Base-by-base conservation (phyloP, 2,797 vertebrate genomes). In the Octomys mimax region DNA sequence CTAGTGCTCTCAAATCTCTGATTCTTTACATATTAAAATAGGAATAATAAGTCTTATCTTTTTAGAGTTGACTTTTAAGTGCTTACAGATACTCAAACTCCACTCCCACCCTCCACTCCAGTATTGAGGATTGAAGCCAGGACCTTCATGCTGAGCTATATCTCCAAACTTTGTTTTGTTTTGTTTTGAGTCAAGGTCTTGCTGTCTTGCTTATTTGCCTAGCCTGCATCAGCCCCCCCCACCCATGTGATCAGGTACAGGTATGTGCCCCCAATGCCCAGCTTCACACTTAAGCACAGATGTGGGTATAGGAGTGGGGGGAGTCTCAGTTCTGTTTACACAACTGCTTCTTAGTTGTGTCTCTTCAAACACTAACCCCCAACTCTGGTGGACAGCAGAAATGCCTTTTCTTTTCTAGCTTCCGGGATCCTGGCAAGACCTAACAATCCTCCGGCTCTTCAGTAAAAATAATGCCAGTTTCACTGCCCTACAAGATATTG, bases 381-480 rank as follows among this genome's bases (percentile, higher is more conserved):
- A 90, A 39, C 26, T 89, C 49, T 87, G 77, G 26, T 64, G 36
- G n/a, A 85, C 8, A 89, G 57, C 71, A 82, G 4, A 91, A 28
- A 92, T 61, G 28, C 3, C 36, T 87, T 85, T 66, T 89, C 59
- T 18, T 92, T 73, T 75, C 59, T 92, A 75, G 42, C 46, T 84
- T 92, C 31, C 82, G 66, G 46, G 61, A n/a, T 21, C 10, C 33
- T 28, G 57, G 11, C 33, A 92, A 90, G 39, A 84, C 33, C 75
- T 92, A 95, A 82, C 64, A 94, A 49, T 59, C 70, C 26, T 87
- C 18, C 62, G 59, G 49, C 39, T 19, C 87, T 28, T 73, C 75
- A 75, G 46, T 71, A 89, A 96, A 86, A 93, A 87, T 28, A 95
- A n/a, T 49, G 87, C 2, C 28, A 83, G 33, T 71, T 62, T 82